phyloP scores from a whole-genome alignment of 2,888 invertebrate species.

The Reticulitermes lucifugus region DNA sequence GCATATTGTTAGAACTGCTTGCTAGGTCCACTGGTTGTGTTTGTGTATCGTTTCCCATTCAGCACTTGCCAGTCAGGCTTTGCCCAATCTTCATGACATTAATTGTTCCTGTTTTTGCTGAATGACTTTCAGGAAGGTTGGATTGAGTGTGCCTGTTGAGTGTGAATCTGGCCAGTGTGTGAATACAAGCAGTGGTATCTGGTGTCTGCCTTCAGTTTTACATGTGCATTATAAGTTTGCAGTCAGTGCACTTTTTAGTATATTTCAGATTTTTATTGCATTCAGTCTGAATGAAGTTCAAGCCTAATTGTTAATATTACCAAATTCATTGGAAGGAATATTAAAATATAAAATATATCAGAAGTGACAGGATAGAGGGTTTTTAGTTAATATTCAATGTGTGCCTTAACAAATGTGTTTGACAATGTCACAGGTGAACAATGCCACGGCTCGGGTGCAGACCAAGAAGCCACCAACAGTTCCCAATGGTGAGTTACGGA shows the following conservation, averaged over 20 bases:
- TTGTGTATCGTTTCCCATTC: background rate
- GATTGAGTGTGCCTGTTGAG: background rate
- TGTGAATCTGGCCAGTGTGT: background rate
- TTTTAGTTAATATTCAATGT: background rate
- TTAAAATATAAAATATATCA: background rate
- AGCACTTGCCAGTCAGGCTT: background rate
- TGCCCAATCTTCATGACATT: conserved; percentile 22
- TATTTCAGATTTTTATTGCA: background rate
- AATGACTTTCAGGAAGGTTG: conserved; percentile 27
- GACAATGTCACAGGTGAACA: conserved; percentile 86
- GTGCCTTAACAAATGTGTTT: conserved; percentile 52
- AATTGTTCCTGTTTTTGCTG: conserved; percentile 26
- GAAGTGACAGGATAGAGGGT: no score
- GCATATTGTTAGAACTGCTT: background rate
- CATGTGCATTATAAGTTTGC: background rate
- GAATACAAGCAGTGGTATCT: background rate
- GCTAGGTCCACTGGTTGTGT: background rate
- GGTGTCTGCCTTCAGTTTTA: background rate
- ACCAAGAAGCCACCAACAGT: conserved; percentile 96
- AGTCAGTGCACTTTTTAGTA: background rate
- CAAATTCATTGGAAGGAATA: background rate
- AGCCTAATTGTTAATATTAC: background rate
- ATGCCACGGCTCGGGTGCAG: conserved; percentile 99
- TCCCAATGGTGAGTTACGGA: conserved; percentile 83
- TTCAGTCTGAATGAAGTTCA: background rate